Conservation (phyloP, 2,113 vertebrate species). For the Poicephalus gulielmi region DNA sequence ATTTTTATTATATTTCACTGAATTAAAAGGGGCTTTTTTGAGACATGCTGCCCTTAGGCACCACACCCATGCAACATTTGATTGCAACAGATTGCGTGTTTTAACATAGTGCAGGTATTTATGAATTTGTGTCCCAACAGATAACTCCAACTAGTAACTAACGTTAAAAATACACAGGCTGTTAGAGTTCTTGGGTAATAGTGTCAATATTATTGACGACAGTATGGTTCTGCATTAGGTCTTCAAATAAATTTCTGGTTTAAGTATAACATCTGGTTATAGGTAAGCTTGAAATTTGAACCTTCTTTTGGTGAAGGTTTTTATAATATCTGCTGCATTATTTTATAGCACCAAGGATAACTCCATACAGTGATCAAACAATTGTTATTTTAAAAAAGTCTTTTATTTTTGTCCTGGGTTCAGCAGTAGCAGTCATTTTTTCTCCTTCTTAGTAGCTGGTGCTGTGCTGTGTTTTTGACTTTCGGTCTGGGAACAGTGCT, state of each 20-base stretch:
- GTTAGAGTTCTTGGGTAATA: neutral
- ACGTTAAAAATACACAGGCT: neutral
- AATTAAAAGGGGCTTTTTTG: neutral
- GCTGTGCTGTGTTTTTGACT: too few relatives aligned
- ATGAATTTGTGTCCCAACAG: neutral
- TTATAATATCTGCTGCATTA: neutral
- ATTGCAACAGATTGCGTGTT: neutral
- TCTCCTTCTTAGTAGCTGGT: too few relatives aligned
- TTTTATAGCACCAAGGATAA: neutral
- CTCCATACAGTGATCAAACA: neutral
- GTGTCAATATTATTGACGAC: neutral
- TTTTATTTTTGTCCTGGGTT: neutral
- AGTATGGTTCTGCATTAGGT: neutral
- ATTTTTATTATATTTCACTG: neutral
- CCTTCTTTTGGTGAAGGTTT: neutral
- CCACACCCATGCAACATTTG: neutral
- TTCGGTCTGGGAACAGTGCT: too few relatives aligned
- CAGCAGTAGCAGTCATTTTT: too few relatives aligned
- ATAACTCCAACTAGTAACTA: neutral
- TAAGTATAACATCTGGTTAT: neutral
- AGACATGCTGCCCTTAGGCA: neutral
- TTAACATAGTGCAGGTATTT: neutral
- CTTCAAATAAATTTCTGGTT: neutral
- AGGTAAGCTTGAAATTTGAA: neutral
- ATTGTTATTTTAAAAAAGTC: conserved; percentile 15